phyloP scores from a whole-genome alignment of 2,888 invertebrate genomes.

The Andrena hattorfiana region DNA sequence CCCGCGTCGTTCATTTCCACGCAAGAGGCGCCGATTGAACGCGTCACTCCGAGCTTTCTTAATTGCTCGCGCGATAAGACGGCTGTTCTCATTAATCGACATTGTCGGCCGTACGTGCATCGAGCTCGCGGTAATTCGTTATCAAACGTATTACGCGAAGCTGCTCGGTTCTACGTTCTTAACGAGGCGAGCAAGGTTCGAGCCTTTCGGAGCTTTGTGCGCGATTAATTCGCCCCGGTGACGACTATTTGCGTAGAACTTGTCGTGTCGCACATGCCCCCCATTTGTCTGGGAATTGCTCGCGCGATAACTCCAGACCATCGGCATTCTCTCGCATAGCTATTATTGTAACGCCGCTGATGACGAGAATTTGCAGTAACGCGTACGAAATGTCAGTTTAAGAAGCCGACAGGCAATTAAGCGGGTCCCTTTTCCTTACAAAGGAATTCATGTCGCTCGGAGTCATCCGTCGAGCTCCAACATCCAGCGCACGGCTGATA shows the following conservation, averaged over 20 bases:
- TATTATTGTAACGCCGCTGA: neutral
- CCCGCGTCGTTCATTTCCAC: neutral
- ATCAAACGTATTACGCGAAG: constrained; percentile 13
- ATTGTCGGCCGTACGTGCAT: neutral
- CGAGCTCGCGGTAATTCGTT: constrained; percentile 8
- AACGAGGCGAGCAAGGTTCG: neutral
- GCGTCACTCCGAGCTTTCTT: neutral
- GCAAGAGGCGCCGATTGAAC: neutral
- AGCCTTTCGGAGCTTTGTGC: neutral
- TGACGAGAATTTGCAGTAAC: too few species aligned
- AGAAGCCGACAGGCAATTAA: constrained; percentile 8
- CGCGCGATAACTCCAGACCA: neutral
- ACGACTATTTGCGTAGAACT: neutral
- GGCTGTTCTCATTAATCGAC: constrained; percentile 19
- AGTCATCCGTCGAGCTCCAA: neutral
- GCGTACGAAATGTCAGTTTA: too few species aligned
- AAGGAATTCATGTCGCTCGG: neutral
- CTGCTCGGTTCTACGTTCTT: neutral
- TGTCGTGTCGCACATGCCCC: neutral
- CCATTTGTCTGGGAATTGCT: neutral
- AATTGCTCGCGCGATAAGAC: constrained; percentile 10
- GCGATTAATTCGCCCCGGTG: neutral
- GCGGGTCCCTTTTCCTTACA: neutral
- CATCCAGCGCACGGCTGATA: constrained; percentile 12
- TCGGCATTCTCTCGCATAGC: neutral